A percentile compares a stretch with the other conserved stretches of the same genome.
Conservation (phyloP, 2,797 vertebrate species). For the Ctenosaura bakeri region DNA sequence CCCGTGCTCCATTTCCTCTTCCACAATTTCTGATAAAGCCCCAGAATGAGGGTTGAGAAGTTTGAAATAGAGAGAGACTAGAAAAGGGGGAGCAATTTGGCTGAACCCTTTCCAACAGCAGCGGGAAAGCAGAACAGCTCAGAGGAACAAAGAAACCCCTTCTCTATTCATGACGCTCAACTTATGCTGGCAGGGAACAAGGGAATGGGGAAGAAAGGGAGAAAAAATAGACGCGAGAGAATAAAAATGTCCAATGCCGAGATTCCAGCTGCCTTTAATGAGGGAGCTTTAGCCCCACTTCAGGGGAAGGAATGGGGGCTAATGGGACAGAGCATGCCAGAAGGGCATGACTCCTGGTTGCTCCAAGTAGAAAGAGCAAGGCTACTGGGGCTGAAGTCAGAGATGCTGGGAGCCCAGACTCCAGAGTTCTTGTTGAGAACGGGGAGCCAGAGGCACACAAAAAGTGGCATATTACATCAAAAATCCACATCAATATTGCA, state of each 20-base stretch:
- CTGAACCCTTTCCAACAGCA: slow-evolving; percentile 21
- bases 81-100: slow-evolving; percentile 26
- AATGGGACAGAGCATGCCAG: neutral
- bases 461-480: slow-evolving; percentile 5
- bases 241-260: slow-evolving; percentile 33
- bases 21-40: neutral
- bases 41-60: neutral
- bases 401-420: neutral
- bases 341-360: neutral
- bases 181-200: slow-evolving; percentile 51
- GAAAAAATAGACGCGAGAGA: slow-evolving; percentile 50
- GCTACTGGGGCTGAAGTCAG: too few relatives aligned
- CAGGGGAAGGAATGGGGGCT: slow-evolving; percentile 6
- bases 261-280: slow-evolving; percentile 40
- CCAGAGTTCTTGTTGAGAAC: neutral
- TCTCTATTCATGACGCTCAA: slow-evolving; percentile 37
- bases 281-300: slow-evolving; percentile 14
- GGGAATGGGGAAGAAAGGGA: slow-evolving; percentile 52
- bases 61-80: slow-evolving; percentile 11
- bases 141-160: slow-evolving; percentile 46
- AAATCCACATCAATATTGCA: neutral
- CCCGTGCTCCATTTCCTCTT: neutral
- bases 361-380: neutral
- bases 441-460: neutral
- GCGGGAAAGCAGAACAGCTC: slow-evolving; percentile 37